A percentile compares a stretch with the other conserved stretches of the same genome.
Conservation (phyloP, 2,888 invertebrate genomes). For the Cataglyphis livida region DNA sequence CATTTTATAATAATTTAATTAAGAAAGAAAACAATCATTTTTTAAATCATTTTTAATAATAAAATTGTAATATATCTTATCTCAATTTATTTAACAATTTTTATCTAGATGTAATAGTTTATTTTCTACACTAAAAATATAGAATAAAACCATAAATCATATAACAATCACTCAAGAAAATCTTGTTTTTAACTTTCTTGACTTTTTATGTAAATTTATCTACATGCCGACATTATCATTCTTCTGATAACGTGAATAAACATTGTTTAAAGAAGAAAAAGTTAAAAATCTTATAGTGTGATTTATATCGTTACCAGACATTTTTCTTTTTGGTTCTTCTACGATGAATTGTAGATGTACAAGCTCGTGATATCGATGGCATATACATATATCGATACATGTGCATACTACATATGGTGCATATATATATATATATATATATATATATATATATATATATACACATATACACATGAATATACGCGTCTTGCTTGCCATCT, state of each 20-base stretch:
- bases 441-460: background rate
- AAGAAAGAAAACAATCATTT: background rate
- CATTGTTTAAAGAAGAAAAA: constrained; percentile 8
- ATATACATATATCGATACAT: background rate
- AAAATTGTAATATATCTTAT: background rate
- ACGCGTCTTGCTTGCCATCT: constrained; percentile 25
- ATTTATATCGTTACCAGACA: constrained; percentile 16
- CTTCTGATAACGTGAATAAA: background rate
- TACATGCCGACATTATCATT: background rate
- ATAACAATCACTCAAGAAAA: background rate
- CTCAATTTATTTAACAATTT: background rate
- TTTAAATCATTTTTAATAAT: background rate
- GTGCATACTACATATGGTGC: background rate
- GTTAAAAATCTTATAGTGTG: background rate
- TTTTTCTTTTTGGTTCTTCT: background rate
- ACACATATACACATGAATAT: constrained; percentile 11
- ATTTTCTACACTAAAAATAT: background rate
- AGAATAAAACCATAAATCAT: background rate
- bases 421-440: background rate
- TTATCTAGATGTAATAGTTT: background rate
- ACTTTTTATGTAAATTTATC: background rate
- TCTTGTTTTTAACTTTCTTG: background rate
- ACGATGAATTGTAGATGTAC: constrained; percentile 30
- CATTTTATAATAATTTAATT: background rate
- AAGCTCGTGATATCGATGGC: constrained; percentile 31